phyloP scores from a whole-genome alignment of 2,113 vertebrate species.

The Caranx melampygus region DNA sequence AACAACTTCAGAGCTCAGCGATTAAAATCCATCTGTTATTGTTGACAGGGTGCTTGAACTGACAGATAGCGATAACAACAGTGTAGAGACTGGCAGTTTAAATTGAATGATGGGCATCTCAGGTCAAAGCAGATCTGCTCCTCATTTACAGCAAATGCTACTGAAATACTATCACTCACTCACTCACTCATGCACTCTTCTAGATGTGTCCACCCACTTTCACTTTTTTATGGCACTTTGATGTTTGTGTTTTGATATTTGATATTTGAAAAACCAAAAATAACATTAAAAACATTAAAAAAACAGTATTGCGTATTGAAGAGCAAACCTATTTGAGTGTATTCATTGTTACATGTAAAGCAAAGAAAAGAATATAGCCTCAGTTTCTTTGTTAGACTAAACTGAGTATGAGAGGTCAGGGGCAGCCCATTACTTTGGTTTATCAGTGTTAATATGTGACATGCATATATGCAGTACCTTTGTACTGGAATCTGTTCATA shows the following conservation, averaged over 20 bases:
- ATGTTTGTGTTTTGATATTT: conserved; percentile 62
- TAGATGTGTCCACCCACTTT: conserved; percentile 36
- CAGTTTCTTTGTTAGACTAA: conserved; percentile 38
- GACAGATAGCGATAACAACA: neutral
- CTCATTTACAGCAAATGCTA: conserved; percentile 50
- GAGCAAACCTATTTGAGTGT: conserved; percentile 25
- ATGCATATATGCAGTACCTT: conserved; percentile 4
- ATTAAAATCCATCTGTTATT: neutral
- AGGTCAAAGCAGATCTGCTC: conserved; percentile 46
- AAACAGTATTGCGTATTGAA: conserved; percentile 39
- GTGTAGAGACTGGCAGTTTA: neutral
- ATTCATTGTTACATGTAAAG: conserved; percentile 25
- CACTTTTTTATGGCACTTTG: conserved; percentile 65
- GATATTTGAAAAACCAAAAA: conserved; percentile 30
- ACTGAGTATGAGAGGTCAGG: conserved; percentile 4
- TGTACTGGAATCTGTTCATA: conserved; percentile 23
- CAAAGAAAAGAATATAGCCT: neutral
- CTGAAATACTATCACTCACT: conserved; percentile 40
- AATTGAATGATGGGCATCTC: conserved; percentile 25
- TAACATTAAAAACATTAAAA: neutral
- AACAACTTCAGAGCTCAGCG: neutral
- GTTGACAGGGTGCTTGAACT: neutral
- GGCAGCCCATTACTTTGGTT: neutral
- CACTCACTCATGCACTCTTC: conserved; percentile 13
- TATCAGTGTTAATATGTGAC: conserved; percentile 14